Evolutionary conservation across 2,113 vertebrate genomes (phyloP), one percentile per base, ranked within the genome.

Genomic region (Rutilus rutilus): DNA sequence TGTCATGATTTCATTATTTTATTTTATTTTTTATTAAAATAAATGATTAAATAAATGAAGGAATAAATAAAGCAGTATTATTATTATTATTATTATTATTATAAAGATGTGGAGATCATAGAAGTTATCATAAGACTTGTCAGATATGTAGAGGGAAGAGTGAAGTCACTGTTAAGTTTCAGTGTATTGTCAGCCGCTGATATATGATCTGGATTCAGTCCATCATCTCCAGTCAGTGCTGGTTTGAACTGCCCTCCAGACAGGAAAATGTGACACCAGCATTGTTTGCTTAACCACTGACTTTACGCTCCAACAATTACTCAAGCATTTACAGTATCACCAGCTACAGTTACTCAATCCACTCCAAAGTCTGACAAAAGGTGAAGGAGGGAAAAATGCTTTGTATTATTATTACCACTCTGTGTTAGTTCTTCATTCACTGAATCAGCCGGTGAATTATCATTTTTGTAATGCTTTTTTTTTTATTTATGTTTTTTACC

Each of bases 251-350:
- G 50, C 67, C 64, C 27, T 80, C 36, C 50, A 82, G 84, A 82
- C 71, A 39, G 77, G 45, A 80, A 86, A 71, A 71, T 71, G 39
- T 76, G 54, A 50, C 45, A 83, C 45, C 73, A 77, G 30, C 23
- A 45, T 57, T 54, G 73, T 82, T 89, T 90, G 89, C 86, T 85
- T 85, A 90, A 88, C 73, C 9, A 74, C 85, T 89, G 79, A 90
- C 88, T 90, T 90, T 88, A 85, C 65, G 81, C 89, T 88, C 75
- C 78, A 86, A 87, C 87, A 82, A 88, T 91, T 86, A 88, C 86
- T 82, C 76, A 89, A 86, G 87, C 33, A 85, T 82, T 30, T 21
- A 69, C 80, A 82, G 86, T 82, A 77, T 77, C 59, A 39, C 65
- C 33, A 77, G 60, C 23, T 33, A 64, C 69, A 69, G 86, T 91